These are phyloP conservation scores for Drosophila nebulosa DNA, from an alignment of 1,140 invertebrate genomes.

Conservation along the genomic window DNA sequence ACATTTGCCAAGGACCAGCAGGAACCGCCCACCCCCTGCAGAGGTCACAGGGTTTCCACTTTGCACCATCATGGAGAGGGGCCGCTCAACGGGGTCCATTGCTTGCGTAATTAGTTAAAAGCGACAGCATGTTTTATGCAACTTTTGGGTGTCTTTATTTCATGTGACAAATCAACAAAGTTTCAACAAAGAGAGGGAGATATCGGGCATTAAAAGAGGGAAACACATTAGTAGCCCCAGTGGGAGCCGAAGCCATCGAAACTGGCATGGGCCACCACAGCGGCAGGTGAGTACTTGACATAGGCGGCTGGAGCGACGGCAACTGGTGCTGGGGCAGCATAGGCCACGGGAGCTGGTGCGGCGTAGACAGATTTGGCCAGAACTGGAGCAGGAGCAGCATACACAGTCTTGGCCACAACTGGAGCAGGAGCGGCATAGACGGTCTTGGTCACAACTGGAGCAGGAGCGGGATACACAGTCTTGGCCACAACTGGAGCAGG, in stretches of 20 bases:
- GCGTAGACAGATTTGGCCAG: slow-evolving; percentile 48
- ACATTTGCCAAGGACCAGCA: not conserved
- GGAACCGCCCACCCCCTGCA: not conserved
- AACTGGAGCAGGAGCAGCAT: slow-evolving; percentile 53
- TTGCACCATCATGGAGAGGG: no score
- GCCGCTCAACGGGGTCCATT: not conserved
- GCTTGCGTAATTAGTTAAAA: slow-evolving; percentile 39
- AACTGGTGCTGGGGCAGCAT: slow-evolving; percentile 61
- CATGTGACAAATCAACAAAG: slow-evolving; percentile 50
- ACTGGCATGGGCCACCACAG: slow-evolving; percentile 82
- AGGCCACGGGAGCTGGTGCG: slow-evolving; percentile 52
- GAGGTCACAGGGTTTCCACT: no score
- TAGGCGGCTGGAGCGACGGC: slow-evolving; percentile 74
- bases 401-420: slow-evolving; percentile 66
- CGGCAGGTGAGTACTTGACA: slow-evolving; percentile 82
- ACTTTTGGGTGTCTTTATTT: slow-evolving; percentile 39
- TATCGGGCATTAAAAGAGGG: not conserved
- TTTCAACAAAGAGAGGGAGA: slow-evolving; percentile 32
- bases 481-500: slow-evolving; percentile 82
- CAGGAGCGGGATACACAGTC: slow-evolving; percentile 49
- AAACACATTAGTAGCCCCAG: slow-evolving; percentile 81
- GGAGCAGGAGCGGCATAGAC: slow-evolving; percentile 53
- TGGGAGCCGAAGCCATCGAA: slow-evolving; percentile 82
- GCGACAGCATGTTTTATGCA: slow-evolving; percentile 33
- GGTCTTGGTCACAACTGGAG: slow-evolving; percentile 53